A percentile compares a stretch with the other conserved stretches of the same genome.
Conservation (phyloP, 2,888 invertebrate species). For the Teleiodes luculella region DNA sequence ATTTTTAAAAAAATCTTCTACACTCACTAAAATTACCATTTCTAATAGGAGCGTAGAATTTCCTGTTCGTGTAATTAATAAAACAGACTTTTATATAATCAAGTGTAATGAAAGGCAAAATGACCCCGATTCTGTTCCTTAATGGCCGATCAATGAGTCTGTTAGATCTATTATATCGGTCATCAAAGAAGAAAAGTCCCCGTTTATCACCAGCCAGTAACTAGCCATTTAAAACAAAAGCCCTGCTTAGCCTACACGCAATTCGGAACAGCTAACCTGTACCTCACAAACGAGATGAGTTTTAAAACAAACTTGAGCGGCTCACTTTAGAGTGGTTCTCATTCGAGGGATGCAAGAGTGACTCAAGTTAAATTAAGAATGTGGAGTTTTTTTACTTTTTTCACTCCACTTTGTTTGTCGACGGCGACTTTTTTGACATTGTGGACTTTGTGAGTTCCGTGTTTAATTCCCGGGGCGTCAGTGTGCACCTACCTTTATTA, state of each 20-base stretch:
- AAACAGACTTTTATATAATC: too few relatives aligned
- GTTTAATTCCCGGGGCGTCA: constrained; percentile 71
- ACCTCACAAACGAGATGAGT: neutral
- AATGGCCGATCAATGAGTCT: too few relatives aligned
- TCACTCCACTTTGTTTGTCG: constrained; percentile 71
- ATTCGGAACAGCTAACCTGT: constrained; percentile 14
- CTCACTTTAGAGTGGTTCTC: constrained; percentile 35
- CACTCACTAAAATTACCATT: too few relatives aligned
- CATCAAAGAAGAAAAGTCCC: too few relatives aligned
- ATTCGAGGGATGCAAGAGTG: constrained; percentile 71
- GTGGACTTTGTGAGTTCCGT: constrained; percentile 62
- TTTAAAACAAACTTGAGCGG: constrained; percentile 21
- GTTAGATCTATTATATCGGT: too few relatives aligned
- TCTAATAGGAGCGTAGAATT: too few relatives aligned
- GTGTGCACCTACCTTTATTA: constrained; percentile 49
- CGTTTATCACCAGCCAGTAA: too few relatives aligned
- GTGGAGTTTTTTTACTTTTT: constrained; percentile 60
- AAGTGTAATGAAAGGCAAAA: too few relatives aligned
- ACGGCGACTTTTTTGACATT: constrained; percentile 75
- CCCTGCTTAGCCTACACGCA: neutral
- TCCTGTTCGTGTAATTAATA: too few relatives aligned
- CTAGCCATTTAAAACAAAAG: too few relatives aligned
- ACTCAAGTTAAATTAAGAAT: constrained; percentile 80
- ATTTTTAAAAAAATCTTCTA: too few relatives aligned
- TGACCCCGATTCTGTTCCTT: too few relatives aligned